phyloP scores from a whole-genome alignment of 1,140 invertebrate species.

The Tenebrio molitor region DNA sequence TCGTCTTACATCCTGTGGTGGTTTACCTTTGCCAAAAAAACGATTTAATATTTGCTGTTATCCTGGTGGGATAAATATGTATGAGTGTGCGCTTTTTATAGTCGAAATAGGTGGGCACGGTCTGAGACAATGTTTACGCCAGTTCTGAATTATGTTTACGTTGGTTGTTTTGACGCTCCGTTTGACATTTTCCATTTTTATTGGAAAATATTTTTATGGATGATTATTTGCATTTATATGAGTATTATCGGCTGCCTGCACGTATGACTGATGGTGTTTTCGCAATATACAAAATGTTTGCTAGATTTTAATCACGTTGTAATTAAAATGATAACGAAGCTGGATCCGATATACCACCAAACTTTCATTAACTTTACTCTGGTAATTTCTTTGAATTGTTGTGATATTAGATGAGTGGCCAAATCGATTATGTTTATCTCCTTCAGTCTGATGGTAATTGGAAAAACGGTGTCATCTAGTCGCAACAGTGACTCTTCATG shows the following conservation, averaged over 20 bases:
- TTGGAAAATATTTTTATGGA: conserved; percentile 38
- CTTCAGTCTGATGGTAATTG: too few species aligned
- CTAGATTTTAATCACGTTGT: conserved; percentile 21
- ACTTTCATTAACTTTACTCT: not conserved
- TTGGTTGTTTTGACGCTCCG: conserved; percentile 32
- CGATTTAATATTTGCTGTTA: conserved; percentile 10
- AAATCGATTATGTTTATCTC: not conserved
- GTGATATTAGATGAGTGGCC: not conserved
- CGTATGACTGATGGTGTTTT: conserved; percentile 30
- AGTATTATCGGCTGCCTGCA: conserved; percentile 35
- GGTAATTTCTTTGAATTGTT: not conserved
- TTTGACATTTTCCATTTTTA: conserved; percentile 28
- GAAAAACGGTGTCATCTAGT: too few species aligned
- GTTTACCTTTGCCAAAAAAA: conserved; percentile 16
- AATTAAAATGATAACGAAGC: conserved; percentile 33
- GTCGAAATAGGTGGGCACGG: not conserved
- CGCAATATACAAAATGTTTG: conserved; percentile 16
- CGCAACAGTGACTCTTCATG: too few species aligned
- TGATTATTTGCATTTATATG: conserved; percentile 37
- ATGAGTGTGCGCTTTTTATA: conserved; percentile 7
- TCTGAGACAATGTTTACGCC: conserved; percentile 13
- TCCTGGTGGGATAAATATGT: conserved; percentile 9
- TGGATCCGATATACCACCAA: not conserved
- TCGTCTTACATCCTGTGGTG: not conserved
- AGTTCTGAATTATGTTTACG: conserved; percentile 34